Evolutionary conservation across 2,113 vertebrate species (phyloP).

Genomic region (Myotis yumanensis): DNA sequence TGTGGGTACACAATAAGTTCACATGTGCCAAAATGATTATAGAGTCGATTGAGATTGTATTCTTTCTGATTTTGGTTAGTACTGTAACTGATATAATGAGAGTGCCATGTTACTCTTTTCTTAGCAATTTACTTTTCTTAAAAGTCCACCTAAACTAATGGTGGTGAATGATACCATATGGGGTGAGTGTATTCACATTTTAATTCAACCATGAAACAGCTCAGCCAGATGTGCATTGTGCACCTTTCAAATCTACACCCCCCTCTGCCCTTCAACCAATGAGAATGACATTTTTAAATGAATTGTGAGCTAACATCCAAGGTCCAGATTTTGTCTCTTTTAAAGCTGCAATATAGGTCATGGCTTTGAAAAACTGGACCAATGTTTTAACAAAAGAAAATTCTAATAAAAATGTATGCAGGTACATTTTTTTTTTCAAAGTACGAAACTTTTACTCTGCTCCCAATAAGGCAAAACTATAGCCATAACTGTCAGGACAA

Average conservation of each 20-base stretch:
- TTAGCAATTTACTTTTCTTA: conserved; percentile 11
- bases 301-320: background rate
- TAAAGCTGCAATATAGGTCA: background rate
- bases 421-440: background rate
- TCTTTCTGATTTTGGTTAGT: conserved; percentile 33
- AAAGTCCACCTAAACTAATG: background rate
- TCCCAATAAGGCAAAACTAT: background rate
- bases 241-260: background rate
- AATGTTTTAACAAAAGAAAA: background rate
- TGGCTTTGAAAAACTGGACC: background rate
- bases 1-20: background rate
- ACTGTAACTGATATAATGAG: background rate
- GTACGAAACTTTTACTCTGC: background rate
- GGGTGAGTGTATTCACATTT: conserved; percentile 2
- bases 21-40: background rate
- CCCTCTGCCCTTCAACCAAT: background rate
- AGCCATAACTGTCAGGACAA: background rate
- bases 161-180: background rate
- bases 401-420: background rate
- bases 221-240: background rate
- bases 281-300: background rate
- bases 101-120: background rate
- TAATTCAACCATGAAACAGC: background rate
- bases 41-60: background rate
- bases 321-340: background rate